Percentiles rank a stretch among this genome's conserved stretches.
These are phyloP conservation scores for Peribatodes rhomboidaria DNA, from an alignment of 2,888 invertebrate genomes.

Conservation along the genomic window DNA sequence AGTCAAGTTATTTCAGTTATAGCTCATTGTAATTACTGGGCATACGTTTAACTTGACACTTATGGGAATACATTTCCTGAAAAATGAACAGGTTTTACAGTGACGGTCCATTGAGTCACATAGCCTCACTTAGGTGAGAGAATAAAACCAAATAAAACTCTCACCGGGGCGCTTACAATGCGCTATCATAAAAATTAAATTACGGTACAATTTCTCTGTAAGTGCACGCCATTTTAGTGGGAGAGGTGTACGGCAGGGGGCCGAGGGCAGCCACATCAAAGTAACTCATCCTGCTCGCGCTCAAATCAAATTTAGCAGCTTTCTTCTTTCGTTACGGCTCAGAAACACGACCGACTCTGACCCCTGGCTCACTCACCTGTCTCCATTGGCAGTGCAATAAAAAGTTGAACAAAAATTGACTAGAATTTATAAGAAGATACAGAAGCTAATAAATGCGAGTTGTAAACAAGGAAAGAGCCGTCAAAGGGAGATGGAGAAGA, in stretches of 20 bases:
- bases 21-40: not conserved
- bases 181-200: slow-evolving; percentile 86
- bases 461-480: slow-evolving; percentile 62
- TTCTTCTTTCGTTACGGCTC: slow-evolving; percentile 75
- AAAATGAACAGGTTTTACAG: slow-evolving; percentile 19
- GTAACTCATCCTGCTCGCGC: slow-evolving; percentile 72
- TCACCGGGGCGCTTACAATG: slow-evolving; percentile 79
- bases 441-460: slow-evolving; percentile 57
- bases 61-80: too few species aligned
- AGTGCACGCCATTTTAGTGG: slow-evolving; percentile 80
- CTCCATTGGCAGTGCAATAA: slow-evolving; percentile 46
- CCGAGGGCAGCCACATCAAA: slow-evolving; percentile 80
- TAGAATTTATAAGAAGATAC: slow-evolving; percentile 49
- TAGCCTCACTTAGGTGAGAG: slow-evolving; percentile 59
- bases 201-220: slow-evolving; percentile 81
- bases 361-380: slow-evolving; percentile 53
- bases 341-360: slow-evolving; percentile 62
- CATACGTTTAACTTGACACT: too few species aligned
- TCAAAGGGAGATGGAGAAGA: slow-evolving; percentile 60
- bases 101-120: slow-evolving; percentile 45
- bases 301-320: slow-evolving; percentile 83
- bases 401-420: slow-evolving; percentile 46
- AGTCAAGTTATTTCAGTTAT: not conserved
- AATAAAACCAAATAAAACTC: slow-evolving; percentile 74
- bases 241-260: slow-evolving; percentile 58